These are phyloP conservation scores for Eupithecia pulchellata DNA, from an alignment of 2,888 invertebrate species.

Conservation along the genomic window DNA sequence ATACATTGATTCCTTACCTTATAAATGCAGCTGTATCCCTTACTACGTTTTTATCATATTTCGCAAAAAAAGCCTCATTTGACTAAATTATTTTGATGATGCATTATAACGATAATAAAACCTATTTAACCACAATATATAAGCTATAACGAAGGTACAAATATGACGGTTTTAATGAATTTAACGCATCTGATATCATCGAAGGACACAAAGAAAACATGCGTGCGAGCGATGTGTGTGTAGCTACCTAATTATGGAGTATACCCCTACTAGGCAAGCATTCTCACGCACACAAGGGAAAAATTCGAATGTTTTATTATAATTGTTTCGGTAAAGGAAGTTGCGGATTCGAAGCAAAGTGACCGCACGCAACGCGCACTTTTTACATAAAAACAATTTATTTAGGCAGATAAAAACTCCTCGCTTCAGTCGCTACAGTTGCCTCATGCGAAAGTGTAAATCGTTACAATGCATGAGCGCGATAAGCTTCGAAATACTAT, in stretches of 20 bases:
- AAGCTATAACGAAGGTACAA: conserved; percentile 17
- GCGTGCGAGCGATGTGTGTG: conserved; percentile 62
- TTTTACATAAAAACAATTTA: conserved; percentile 52
- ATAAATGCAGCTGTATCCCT: conserved; percentile 62
- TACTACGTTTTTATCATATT: conserved; percentile 55
- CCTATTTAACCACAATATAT: conserved; percentile 9
- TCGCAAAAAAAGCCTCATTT: conserved; percentile 33
- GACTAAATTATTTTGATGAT: conserved; percentile 36
- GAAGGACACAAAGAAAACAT: conserved; percentile 61
- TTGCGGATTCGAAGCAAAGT: conserved; percentile 72
- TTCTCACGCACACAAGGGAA: conserved; percentile 66
- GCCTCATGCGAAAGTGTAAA: conserved; percentile 69
- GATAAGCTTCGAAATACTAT: conserved; percentile 79
- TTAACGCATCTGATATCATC: conserved; percentile 58
- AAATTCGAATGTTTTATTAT: conserved; percentile 59
- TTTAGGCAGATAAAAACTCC: conserved; percentile 53
- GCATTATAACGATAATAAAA: conserved; percentile 36
- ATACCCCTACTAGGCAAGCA: conserved; percentile 49
- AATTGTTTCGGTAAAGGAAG: conserved; percentile 74
- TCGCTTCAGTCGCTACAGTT: conserved; percentile 53
- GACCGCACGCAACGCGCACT: conserved; percentile 60
- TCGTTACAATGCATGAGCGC: conserved; percentile 75
- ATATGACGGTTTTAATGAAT: conserved; percentile 39
- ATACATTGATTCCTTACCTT: conserved; percentile 61
- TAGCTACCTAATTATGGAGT: conserved; percentile 40